Evolutionary conservation across 2,888 invertebrate genomes (phyloP).

Genomic region (Gryllus longicercus): DNA sequence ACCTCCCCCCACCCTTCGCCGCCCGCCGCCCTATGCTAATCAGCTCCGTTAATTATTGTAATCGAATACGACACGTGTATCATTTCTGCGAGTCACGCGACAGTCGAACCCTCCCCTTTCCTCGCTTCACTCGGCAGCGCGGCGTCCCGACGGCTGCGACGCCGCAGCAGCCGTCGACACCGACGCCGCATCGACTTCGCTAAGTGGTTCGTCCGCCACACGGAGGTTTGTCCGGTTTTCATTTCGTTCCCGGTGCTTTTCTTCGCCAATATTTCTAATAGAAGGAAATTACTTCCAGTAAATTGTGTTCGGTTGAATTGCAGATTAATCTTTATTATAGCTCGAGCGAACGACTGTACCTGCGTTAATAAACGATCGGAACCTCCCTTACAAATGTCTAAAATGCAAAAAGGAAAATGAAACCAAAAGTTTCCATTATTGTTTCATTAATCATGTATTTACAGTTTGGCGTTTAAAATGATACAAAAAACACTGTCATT

Average conservation of each 20-base stretch:
- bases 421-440: too few species aligned
- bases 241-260: neutral
- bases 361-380: too few species aligned
- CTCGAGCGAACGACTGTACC: neutral
- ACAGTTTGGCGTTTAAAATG: too few species aligned
- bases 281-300: constrained; percentile 19
- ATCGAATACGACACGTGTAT: constrained; percentile 17
- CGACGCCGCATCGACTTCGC: neutral
- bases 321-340: neutral
- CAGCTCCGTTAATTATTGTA: constrained; percentile 8
- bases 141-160: neutral
- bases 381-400: too few species aligned
- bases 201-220: neutral
- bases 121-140: neutral
- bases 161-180: neutral
- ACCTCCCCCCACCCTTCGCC: neutral
- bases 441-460: too few species aligned
- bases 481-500: too few species aligned
- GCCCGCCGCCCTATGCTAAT: neutral
- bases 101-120: neutral
- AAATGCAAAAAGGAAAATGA: too few species aligned
- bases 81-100: constrained; percentile 1
- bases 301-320: constrained; percentile 8
- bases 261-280: constrained; percentile 1
- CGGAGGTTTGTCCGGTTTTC: neutral